A percentile compares a stretch with the other conserved stretches of the same genome.
These are phyloP conservation scores for Fulmarus glacialis DNA, from an alignment of 2,113 vertebrate species.

Conservation along the genomic window DNA sequence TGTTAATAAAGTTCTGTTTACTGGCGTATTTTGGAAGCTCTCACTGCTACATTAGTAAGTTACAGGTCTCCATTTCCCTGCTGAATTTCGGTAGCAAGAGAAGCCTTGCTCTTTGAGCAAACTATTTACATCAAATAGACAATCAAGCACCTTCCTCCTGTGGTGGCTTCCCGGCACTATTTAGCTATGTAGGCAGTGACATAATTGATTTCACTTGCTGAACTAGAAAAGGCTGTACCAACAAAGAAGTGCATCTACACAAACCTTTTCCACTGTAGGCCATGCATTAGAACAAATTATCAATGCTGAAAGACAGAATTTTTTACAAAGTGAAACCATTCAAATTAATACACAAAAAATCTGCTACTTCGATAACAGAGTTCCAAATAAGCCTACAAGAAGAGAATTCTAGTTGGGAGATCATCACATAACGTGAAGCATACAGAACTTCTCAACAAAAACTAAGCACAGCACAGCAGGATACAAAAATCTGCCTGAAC, in stretches of 20 bases:
- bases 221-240: not conserved
- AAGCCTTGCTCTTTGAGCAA: not conserved
- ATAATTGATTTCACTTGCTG: not conserved
- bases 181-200: not conserved
- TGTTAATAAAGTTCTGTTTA: not conserved
- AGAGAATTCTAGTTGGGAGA: not conserved
- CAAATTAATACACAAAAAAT: not conserved
- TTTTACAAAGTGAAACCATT: not conserved
- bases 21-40: not conserved
- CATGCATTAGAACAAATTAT: not conserved
- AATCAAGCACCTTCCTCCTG: not conserved
- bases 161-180: not conserved
- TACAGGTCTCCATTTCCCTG: not conserved
- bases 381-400: not conserved
- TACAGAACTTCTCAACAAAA: not conserved
- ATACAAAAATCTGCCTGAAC: not conserved
- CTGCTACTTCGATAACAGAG: not conserved
- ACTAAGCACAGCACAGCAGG: not conserved
- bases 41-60: not conserved
- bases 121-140: not conserved
- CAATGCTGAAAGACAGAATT: not conserved
- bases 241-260: not conserved
- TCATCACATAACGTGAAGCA: fast-evolving
- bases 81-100: not conserved
- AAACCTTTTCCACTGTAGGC: not conserved